Evolutionary conservation across 2,113 vertebrate species (phyloP), one percentile per base, ranked within the genome.

Genomic region (Eublepharis macularius): DNA sequence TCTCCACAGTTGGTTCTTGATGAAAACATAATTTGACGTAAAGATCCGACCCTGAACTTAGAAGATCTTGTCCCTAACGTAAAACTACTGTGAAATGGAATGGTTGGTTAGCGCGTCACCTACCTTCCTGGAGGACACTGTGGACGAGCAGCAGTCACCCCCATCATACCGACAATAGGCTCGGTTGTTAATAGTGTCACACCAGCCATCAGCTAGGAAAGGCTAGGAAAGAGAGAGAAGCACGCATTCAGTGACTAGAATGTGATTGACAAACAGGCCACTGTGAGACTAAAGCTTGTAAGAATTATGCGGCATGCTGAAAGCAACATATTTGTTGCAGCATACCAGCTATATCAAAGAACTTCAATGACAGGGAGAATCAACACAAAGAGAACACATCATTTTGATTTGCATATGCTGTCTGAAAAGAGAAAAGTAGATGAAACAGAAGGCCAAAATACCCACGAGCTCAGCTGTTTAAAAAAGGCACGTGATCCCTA

Each of bases 131-230:
- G 98, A 98, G 89, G 98, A 99, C 63, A 99, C 97, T 0, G 99
- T 99, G 76, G 98, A 99, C 10, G 98, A 96, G 92, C 99, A 99
- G 97, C 99, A 99, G 95, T 99, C 99, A 77, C 99, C 99, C 65
- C 98, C 98, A 0, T 99, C 99, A 0, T 99, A 99, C 91, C 97
- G 96, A 95, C 99, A 99, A 94, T 98, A 99, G 0, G 98, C 99
- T 60, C 98, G 93, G 94, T 99, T 99, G 94, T 99, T 99, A 95
- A 98, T 98, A 68, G 98, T 99, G 92, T 99, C 99, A 45, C 99
- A 99, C 98, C 98, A 99, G 72, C 98, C 98, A 0, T 99, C 99
- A 36, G 97, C 98, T 93, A 96, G 98, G 90, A 99, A 99, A 83
- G 98, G 98, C 98, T 99, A 84, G 26, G 49, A 51, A 13, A 72